Evolutionary conservation across 2,113 vertebrate genomes (phyloP), one percentile per base, ranked within the genome.

Genomic region (Eptesicus fuscus): DNA sequence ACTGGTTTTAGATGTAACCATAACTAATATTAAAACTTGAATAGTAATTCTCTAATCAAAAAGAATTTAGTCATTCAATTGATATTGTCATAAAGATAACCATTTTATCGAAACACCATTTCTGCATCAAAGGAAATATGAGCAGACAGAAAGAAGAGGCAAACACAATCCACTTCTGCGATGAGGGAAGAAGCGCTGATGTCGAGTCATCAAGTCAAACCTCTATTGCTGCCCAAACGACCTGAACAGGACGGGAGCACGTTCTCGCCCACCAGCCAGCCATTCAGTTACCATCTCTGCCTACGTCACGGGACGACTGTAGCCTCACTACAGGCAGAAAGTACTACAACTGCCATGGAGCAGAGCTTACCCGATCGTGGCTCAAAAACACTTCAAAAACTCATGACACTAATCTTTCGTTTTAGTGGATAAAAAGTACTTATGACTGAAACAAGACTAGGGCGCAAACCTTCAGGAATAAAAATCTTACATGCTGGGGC

Each of bases 401-500:
- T 70, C 59, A 61, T 30, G 51, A 70, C 13, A 76, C 35, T 22
- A 63, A 61, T 88, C 49, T 69, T 93, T 76, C 74, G 42, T 70
- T 83, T 94, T 69, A 92, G 37, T 71, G 59, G 96, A 83, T 51
- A 79, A 80, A 95, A 96, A 28, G 25, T 56, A 78, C 78, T 93
- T 83, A 92, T 77, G 77, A 94, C 97, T 95, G 88, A 95, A 96
- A 96, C 96, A 97, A 97, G 94, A 97, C 97, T 96, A 83, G 91
- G 91, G 97, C 82, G 96, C 97, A 97, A 97, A 97, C 97, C 97
- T 97, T 97, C 30, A 98, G 94, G 90, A 94, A 94, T 95, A 42
- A 97, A 94, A 95, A 94, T 98, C 99, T 99, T 99, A 99, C 99
- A 95, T 99, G 99, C 89, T 99, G 99, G 96, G 99, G 99, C 71